phyloP scores from a whole-genome alignment of 2,113 vertebrate genomes.

The Rhagologus leucostigma region DNA sequence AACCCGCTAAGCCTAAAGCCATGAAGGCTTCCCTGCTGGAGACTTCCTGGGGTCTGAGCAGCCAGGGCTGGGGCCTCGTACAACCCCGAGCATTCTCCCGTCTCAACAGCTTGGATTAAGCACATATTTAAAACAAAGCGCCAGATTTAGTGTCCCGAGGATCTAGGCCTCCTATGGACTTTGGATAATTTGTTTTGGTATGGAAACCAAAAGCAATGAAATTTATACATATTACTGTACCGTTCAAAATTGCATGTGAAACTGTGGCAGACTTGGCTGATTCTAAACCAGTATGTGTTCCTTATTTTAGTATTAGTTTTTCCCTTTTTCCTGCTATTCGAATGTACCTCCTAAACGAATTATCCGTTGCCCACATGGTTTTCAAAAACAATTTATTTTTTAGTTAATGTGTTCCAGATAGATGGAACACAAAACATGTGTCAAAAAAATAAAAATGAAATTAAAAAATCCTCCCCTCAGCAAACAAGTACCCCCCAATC shows the following conservation, averaged over 20 bases:
- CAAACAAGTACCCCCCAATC: neutral
- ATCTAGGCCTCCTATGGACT: neutral
- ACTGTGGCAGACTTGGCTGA: neutral
- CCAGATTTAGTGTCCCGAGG: neutral
- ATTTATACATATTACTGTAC: neutral
- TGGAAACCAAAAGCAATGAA: neutral
- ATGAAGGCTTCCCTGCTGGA: neutral
- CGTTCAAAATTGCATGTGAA: neutral
- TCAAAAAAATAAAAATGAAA: neutral
- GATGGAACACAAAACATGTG: conserved; percentile 44
- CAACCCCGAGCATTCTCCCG: rapidly evolving
- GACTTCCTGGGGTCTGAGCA: neutral
- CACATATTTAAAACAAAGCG: neutral
- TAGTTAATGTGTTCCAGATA: conserved; percentile 73
- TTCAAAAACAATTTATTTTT: conserved; percentile 81
- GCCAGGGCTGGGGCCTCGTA: rapidly evolving
- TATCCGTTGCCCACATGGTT: neutral
- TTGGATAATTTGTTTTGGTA: neutral
- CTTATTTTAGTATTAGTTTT: neutral
- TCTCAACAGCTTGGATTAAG: neutral
- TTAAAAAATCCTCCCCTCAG: neutral
- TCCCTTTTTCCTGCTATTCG: neutral
- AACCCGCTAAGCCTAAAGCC: neutral
- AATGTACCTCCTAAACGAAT: neutral
- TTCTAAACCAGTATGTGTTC: neutral